Evolutionary conservation across 23 tunicate species (phyloP).

Genomic region (Phallusia fumigata): DNA sequence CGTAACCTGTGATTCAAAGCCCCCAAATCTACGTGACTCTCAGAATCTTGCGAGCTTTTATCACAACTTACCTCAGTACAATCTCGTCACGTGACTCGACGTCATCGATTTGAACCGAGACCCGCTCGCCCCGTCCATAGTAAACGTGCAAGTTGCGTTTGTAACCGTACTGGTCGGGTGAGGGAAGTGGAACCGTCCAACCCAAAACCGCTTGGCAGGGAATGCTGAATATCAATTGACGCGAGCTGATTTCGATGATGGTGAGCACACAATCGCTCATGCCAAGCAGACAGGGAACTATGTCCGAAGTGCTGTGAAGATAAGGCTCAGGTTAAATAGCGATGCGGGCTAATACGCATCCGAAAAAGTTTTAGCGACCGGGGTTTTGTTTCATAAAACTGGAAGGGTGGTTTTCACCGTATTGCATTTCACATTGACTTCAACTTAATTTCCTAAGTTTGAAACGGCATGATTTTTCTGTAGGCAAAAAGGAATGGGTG

Average conservation of each 20-base stretch:
- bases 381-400: background rate
- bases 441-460: too few species aligned
- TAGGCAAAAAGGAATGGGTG: too few species aligned
- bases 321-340: constrained; percentile 1
- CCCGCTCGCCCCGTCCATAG: constrained; percentile 80
- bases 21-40: too few species aligned
- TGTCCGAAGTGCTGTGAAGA: constrained; percentile 33
- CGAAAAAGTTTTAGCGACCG: background rate
- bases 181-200: constrained; percentile 64
- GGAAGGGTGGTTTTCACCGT: too few species aligned
- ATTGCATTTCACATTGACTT: too few species aligned
- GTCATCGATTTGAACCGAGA: constrained; percentile 41
- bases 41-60: background rate
- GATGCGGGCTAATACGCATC: background rate
- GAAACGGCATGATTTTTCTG: too few species aligned
- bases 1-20: too few species aligned
- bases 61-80: constrained; percentile 36
- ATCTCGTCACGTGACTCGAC: constrained; percentile 51
- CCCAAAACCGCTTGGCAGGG: constrained; percentile 92
- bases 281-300: constrained; percentile 67
- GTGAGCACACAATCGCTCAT: constrained; percentile 75
- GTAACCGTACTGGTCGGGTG: constrained; percentile 4
- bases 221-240: constrained; percentile 77
- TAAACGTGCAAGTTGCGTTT: constrained; percentile 61
- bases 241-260: constrained; percentile 42